Evolutionary conservation across 2,797 vertebrate genomes (phyloP).

Genomic region (Garrulus glandarius): DNA sequence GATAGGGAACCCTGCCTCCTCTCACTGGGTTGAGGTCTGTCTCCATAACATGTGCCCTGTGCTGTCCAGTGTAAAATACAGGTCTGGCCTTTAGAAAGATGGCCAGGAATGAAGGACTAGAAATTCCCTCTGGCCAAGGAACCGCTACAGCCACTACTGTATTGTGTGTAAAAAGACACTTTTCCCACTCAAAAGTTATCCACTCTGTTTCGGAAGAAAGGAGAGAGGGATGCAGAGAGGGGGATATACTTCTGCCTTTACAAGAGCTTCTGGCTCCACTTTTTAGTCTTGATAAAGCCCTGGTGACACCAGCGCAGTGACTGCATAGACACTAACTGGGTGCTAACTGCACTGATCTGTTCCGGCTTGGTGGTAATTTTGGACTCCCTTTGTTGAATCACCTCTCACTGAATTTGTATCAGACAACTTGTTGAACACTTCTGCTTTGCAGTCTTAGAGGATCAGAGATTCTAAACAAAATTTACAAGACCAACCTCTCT

Average conservation of each 20-base stretch:
- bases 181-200: background rate
- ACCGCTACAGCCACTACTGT: background rate
- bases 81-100: background rate
- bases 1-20: background rate
- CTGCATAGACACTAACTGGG: background rate
- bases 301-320: background rate
- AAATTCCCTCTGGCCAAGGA: background rate
- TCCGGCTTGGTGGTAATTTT: background rate
- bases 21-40: fast-evolving
- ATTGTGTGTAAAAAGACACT: background rate
- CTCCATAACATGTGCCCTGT: background rate
- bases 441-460: background rate
- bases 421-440: background rate
- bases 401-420: background rate
- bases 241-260: background rate
- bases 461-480: background rate
- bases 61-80: background rate
- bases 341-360: background rate
- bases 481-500: background rate
- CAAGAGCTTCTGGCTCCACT: background rate
- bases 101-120: background rate
- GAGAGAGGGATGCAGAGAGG: background rate
- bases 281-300: background rate
- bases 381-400: background rate
- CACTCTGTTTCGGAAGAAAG: fast-evolving